Percentiles rank a stretch among this genome's conserved stretches.
Conservation (phyloP, 92 coral and sea anemone genomes). For the Hydrozoanthus gracilis region DNA sequence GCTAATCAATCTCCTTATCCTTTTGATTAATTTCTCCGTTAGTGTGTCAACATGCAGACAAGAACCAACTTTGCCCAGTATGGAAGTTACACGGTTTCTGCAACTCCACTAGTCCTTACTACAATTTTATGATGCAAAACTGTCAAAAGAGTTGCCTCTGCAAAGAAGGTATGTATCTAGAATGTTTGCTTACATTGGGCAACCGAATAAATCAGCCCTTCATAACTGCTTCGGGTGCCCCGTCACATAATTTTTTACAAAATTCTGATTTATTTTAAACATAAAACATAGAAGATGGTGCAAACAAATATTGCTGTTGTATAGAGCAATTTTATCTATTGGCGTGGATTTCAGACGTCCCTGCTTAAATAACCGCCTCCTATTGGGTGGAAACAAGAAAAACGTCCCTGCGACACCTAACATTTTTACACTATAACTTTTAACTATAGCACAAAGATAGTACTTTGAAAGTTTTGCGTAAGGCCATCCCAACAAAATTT, state of each 20-base stretch:
- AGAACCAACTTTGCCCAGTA: slow-evolving; percentile 8
- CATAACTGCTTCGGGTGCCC: background rate
- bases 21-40: background rate
- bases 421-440: no score
- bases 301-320: no score
- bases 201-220: background rate
- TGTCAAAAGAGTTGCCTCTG: slow-evolving; percentile 40
- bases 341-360: no score
- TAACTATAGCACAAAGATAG: no score
- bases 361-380: no score
- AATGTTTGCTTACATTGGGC: background rate
- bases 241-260: background rate
- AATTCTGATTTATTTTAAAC: no score
- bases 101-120: background rate
- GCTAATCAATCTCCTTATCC: background rate
- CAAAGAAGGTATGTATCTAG: slow-evolving; percentile 16
- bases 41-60: slow-evolving; percentile 31
- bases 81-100: slow-evolving; percentile 35
- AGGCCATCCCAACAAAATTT: no score
- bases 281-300: no score
- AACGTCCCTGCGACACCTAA: no score
- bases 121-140: slow-evolving; percentile 16
- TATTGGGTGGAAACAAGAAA: no score
- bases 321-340: no score
- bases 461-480: no score